Evolutionary conservation across 64 coral and sea anemone species (phyloP), one percentile per base, ranked within the genome.

Genomic region (Montipora efflorescens): DNA sequence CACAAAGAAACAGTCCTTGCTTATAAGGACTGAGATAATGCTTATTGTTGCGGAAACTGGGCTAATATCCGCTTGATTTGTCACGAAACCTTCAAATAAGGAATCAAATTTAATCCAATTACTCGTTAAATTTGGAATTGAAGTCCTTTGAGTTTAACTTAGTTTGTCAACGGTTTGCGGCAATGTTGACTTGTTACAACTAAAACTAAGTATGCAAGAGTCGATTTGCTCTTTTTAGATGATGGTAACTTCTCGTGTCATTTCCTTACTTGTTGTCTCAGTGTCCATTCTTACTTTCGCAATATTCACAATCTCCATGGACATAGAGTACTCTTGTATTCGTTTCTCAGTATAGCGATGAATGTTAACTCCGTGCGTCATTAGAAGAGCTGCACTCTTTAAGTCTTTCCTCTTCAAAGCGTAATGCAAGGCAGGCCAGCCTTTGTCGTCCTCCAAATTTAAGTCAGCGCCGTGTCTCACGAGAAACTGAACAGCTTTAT

Each of bases 391-490:
- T 12, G 92, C 75, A 47, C 92, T 88, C 75, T 93, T 93, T 8
- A 93, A 84, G 59, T 88, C 57, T 9, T 88, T 78, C 5, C 75
- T 73, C 47, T 80, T 87, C n/a, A 93, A 79, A 6, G 83, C 92
- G 55, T 93, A 80, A 58, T 93, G 92, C 48, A 93, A 50, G 4
- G 92, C 71, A 14, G 92, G 92, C 92, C 92, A 93, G 19, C 92
- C 92, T 80, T 79, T 45, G 59, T 76, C 83, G 49, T 93, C 84
- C 76, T 87, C 75, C 61, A 72, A 22, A 57, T 88, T 93, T 43
- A 88, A 67, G 69, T 93, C 47, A 21, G 84, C 83, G 9, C 92
- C 84, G 21, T 81, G 83, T 64, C 76, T 77, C 62, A 93, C 74
- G 7, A 93, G 67, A 47, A 93, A 80, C 61, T 81, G 77, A 0